Conservation (phyloP, 2,113 vertebrate species). For the Oostethus manadensis region DNA sequence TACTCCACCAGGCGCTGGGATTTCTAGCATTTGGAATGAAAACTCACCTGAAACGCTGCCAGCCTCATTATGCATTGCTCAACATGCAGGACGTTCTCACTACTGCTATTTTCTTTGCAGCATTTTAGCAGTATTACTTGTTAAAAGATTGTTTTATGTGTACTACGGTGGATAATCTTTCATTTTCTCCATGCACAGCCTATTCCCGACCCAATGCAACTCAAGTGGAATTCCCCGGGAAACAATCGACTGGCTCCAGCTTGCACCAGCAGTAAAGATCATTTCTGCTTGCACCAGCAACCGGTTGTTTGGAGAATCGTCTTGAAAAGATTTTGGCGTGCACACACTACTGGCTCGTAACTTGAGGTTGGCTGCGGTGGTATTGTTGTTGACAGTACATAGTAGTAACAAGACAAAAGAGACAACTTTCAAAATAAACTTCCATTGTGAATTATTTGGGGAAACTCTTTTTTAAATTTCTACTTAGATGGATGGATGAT, state of each 20-base stretch:
- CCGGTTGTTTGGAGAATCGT: neutral
- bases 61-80: conserved; percentile 24
- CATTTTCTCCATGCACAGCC: neutral
- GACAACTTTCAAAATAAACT: neutral
- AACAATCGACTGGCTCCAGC: conserved; percentile 1
- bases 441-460: too few relatives aligned
- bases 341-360: neutral
- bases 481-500: too few relatives aligned
- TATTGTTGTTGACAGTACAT: neutral
- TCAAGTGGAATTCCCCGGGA: neutral
- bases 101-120: conserved; percentile 12
- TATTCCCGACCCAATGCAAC: neutral
- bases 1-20: conserved; percentile 45
- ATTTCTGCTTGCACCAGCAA: conserved; percentile 1
- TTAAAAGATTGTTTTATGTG: neutral
- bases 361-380: neutral
- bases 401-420: neutral
- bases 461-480: too few relatives aligned
- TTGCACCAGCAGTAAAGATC: neutral
- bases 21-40: conserved; percentile 38
- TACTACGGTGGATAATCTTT: too few relatives aligned
- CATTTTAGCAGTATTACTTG: neutral
- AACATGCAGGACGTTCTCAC: conserved; percentile 8
- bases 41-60: conserved; percentile 25
- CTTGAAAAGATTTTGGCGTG: neutral